phyloP scores from a whole-genome alignment of 2,888 invertebrate species.

The Thereva unica region DNA sequence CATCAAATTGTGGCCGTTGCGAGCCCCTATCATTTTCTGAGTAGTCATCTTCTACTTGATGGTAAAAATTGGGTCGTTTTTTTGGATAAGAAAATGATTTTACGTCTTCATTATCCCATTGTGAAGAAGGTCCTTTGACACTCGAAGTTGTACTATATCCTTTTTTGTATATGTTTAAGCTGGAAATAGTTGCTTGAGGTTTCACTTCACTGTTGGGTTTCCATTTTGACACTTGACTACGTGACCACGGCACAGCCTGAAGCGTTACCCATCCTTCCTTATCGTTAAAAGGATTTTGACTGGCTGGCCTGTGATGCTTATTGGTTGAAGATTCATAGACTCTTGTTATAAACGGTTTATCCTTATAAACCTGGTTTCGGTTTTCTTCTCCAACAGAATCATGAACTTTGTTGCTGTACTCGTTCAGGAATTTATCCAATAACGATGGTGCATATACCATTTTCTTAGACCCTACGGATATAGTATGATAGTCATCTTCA shows the following conservation, averaged over 20 bases:
- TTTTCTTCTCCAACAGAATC: slow-evolving; percentile 1
- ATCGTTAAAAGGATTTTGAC: slow-evolving; percentile 60
- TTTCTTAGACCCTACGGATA: slow-evolving; percentile 47
- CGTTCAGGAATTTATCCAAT: slow-evolving; percentile 65
- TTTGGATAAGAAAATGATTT: background rate
- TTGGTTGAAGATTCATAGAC: background rate
- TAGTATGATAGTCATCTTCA: slow-evolving; percentile 15
- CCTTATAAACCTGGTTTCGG: background rate
- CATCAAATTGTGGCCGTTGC: background rate
- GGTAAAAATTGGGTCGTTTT: slow-evolving; percentile 23
- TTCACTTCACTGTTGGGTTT: slow-evolving; percentile 65
- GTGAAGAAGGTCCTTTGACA: slow-evolving; percentile 1
- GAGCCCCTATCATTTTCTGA: slow-evolving; percentile 15
- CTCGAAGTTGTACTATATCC: background rate
- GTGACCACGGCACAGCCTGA: slow-evolving; percentile 78
- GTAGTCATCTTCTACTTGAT: slow-evolving; percentile 30
- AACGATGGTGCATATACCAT: slow-evolving; percentile 61
- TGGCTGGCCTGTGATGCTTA: background rate
- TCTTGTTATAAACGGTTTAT: background rate
- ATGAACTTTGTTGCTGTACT: slow-evolving; percentile 63
- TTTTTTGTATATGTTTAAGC: slow-evolving; percentile 42
- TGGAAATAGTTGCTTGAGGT: slow-evolving; percentile 53
- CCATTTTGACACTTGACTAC: slow-evolving; percentile 81
- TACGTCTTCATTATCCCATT: slow-evolving; percentile 20
- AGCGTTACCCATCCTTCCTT: slow-evolving; percentile 77